These are phyloP conservation scores for Leptinotarsa peninsularis DNA, from an alignment of 2,888 invertebrate genomes.

Conservation along the genomic window DNA sequence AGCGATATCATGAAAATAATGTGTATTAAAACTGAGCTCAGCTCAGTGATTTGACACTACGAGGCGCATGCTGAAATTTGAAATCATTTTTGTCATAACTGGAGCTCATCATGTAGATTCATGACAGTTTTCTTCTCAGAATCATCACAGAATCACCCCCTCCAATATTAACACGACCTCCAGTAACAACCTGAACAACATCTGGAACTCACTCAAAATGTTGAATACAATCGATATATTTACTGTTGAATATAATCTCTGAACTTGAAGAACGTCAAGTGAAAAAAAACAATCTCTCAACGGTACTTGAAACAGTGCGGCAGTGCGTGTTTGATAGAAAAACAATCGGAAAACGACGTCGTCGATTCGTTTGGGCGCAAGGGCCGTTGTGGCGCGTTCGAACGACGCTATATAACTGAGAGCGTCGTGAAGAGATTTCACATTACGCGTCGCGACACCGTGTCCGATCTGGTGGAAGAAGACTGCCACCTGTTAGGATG, in stretches of 20 bases:
- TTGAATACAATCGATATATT: background rate
- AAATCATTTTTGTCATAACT: too few species aligned
- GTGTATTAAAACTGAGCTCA: too few species aligned
- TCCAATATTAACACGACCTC: too few species aligned
- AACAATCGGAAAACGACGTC: constrained; percentile 21
- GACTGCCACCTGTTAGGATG: constrained; percentile 56
- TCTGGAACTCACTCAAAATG: too few species aligned
- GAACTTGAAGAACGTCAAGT: too few species aligned
- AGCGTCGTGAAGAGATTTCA: constrained; percentile 52
- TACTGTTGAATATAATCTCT: background rate
- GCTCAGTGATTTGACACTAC: too few species aligned
- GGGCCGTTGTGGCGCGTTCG: constrained; percentile 52
- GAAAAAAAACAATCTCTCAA: background rate
- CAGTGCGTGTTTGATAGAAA: constrained; percentile 34
- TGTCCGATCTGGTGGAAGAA: constrained; percentile 44
- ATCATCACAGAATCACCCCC: too few species aligned
- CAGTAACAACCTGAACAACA: too few species aligned
- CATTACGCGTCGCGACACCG: constrained; percentile 58
- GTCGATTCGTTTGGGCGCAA: constrained; percentile 49
- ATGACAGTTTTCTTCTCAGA: too few species aligned
- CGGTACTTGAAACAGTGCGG: background rate
- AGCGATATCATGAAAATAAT: too few species aligned
- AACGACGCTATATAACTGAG: constrained; percentile 57
- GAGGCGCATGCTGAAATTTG: too few species aligned
- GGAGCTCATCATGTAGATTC: too few species aligned